Percentiles rank a stretch among this genome's conserved stretches.
These are phyloP conservation scores for Andinoacara biseriatus DNA, from an alignment of 2,113 vertebrate species.

Conservation along the genomic window DNA sequence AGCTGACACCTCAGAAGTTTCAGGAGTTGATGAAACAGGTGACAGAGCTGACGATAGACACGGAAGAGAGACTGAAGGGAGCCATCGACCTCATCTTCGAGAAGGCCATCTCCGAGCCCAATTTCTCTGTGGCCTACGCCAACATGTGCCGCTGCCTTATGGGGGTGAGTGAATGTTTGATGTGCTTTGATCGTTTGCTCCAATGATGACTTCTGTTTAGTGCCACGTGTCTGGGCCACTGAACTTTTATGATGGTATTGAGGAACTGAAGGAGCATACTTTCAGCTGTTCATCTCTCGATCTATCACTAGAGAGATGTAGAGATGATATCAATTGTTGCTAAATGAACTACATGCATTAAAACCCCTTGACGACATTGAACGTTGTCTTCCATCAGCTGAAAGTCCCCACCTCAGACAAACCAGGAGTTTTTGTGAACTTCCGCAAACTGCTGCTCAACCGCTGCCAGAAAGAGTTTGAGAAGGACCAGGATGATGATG, in stretches of 20 bases:
- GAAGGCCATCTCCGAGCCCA: constrained; percentile 97
- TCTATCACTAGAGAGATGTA: too few species aligned
- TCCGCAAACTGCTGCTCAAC: constrained; percentile 95
- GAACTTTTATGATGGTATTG: constrained; percentile 51
- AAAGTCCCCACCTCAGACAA: constrained; percentile 95
- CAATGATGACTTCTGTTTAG: constrained; percentile 46
- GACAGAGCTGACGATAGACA: constrained; percentile 92
- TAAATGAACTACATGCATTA: not conserved
- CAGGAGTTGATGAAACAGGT: constrained; percentile 98
- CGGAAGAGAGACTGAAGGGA: constrained; percentile 95
- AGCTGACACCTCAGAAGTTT: constrained; percentile 97
- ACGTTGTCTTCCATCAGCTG: constrained; percentile 78
- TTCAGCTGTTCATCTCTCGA: not conserved
- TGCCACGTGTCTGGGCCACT: constrained; percentile 56
- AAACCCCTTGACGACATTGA: not conserved
- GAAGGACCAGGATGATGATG: constrained; percentile 96
- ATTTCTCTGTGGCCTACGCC: constrained; percentile 97
- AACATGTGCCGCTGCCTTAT: constrained; percentile 99
- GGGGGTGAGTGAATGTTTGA: constrained; percentile 83
- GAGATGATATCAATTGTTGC: too few species aligned
- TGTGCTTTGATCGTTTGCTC: not conserved
- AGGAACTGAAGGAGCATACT: constrained; percentile 41
- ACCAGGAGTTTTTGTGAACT: constrained; percentile 91
- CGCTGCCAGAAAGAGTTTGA: constrained; percentile 99
- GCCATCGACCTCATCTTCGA: constrained; percentile 98